Conservation (phyloP, 2,797 vertebrate species). For the Chelmon rostratus region DNA sequence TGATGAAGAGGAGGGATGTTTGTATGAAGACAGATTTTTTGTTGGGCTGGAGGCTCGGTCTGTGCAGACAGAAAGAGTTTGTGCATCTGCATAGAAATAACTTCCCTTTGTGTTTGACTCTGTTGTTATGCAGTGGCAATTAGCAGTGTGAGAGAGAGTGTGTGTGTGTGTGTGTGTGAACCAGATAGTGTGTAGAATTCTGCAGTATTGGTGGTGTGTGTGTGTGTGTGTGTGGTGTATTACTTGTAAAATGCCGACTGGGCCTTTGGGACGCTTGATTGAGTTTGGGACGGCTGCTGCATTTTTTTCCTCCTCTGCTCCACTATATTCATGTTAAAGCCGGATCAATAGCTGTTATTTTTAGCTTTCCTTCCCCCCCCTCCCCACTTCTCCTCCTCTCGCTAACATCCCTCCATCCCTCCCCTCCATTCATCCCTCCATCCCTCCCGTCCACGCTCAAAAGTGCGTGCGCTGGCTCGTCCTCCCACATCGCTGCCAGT, state of each 20-base stretch:
- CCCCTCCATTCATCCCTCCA: constrained; percentile 7
- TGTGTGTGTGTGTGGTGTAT: constrained; percentile 12
- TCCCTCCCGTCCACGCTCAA: neutral
- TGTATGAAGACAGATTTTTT: neutral
- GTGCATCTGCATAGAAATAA: neutral
- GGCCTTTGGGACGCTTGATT: constrained; percentile 17
- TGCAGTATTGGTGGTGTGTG: neutral
- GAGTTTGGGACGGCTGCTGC: constrained; percentile 12
- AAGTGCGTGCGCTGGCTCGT: constrained; percentile 18
- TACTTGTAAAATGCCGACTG: constrained; percentile 25
- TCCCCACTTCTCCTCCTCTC: neutral
- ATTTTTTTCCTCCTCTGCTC: neutral
- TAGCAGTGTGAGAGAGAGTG: constrained; percentile 4
- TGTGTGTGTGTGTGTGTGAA: neutral
- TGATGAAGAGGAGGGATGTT: neutral
- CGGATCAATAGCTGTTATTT: constrained; percentile 61
- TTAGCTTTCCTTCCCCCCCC: constrained; percentile 21
- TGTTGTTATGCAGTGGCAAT: constrained; percentile 24
- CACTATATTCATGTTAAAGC: constrained; percentile 42
- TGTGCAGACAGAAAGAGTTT: constrained; percentile 2
- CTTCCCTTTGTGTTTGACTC: neutral
- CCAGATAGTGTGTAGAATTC: neutral
- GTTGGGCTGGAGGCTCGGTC: neutral
- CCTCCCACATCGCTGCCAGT: constrained; percentile 38
- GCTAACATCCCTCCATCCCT: neutral